phyloP scores from a whole-genome alignment of 2,888 invertebrate species.

The Rhogogaster chlorosoma region DNA sequence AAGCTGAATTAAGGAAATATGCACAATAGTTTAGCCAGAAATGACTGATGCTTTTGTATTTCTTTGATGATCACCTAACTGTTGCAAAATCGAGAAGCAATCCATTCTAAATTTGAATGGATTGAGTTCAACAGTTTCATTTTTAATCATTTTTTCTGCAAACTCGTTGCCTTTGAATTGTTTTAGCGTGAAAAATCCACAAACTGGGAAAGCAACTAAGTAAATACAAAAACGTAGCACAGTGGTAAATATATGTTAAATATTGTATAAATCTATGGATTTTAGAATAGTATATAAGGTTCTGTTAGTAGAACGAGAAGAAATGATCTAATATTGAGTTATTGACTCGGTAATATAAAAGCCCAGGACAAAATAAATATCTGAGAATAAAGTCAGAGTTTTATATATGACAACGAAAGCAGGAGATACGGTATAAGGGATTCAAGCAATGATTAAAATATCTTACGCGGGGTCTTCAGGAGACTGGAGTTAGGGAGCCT shows the following conservation, averaged over 20 bases:
- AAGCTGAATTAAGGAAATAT: neutral
- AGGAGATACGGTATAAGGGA: slow-evolving; percentile 51
- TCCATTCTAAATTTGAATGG: neutral
- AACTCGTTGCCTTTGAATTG: neutral
- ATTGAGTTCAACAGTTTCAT: too few species aligned
- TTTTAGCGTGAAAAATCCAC: neutral
- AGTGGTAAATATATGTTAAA: slow-evolving; percentile 2
- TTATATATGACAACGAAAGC: slow-evolving; percentile 50
- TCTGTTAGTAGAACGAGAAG: slow-evolving; percentile 8
- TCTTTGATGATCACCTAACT: neutral
- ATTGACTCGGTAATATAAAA: neutral
- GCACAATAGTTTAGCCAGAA: slow-evolving; percentile 4
- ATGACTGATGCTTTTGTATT: slow-evolving; percentile 14
- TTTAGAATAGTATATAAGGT: neutral
- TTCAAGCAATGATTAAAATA: slow-evolving; percentile 52
- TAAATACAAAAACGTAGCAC: slow-evolving; percentile 44
- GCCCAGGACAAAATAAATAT: neutral
- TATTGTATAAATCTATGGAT: neutral
- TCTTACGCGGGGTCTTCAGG: slow-evolving; percentile 57
- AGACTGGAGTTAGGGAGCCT: slow-evolving; percentile 69
- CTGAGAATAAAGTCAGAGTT: neutral
- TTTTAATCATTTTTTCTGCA: neutral
- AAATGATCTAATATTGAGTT: neutral
- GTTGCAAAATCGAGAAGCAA: neutral
- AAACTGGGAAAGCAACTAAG: neutral